A percentile compares a stretch with the other conserved stretches of the same genome.
Conservation (phyloP, 2,888 invertebrate genomes). For the Crocallis elinguaria region DNA sequence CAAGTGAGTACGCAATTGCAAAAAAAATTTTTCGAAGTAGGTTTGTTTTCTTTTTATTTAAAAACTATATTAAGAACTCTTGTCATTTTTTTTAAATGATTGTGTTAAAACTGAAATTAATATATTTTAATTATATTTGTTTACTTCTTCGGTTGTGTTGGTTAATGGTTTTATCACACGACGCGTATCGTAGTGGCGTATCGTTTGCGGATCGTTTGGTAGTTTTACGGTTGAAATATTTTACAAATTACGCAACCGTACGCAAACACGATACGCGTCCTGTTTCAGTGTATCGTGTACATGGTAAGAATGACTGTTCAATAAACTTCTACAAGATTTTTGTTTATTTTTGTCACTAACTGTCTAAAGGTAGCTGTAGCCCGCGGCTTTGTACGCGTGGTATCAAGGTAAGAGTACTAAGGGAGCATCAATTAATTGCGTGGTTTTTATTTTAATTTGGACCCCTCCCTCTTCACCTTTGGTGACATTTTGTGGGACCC, state of each 20-base stretch:
- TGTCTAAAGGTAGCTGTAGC: no score
- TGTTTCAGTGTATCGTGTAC: slow-evolving; percentile 1
- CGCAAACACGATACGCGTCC: background rate
- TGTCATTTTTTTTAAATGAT: background rate
- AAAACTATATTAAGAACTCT: background rate
- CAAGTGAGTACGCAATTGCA: no score
- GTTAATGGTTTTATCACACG: background rate
- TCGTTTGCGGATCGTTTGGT: no score
- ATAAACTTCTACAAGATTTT: background rate
- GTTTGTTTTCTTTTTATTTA: no score
- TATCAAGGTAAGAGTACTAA: no score
- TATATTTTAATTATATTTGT: background rate
- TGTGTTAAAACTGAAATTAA: background rate
- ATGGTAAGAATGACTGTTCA: slow-evolving; percentile 24
- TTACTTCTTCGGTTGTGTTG: background rate
- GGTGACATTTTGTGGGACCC: no score
- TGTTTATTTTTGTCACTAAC: slow-evolving; percentile 14
- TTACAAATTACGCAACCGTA: background rate
- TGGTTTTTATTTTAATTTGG: no score
- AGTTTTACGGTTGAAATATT: background rate
- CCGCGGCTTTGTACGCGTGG: no score
- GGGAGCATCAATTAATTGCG: no score
- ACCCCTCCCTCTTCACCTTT: no score
- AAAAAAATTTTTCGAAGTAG: no score
- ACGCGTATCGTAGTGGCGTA: background rate